Conservation (phyloP, 2,888 invertebrate species). For the Nomada fabriciana region DNA sequence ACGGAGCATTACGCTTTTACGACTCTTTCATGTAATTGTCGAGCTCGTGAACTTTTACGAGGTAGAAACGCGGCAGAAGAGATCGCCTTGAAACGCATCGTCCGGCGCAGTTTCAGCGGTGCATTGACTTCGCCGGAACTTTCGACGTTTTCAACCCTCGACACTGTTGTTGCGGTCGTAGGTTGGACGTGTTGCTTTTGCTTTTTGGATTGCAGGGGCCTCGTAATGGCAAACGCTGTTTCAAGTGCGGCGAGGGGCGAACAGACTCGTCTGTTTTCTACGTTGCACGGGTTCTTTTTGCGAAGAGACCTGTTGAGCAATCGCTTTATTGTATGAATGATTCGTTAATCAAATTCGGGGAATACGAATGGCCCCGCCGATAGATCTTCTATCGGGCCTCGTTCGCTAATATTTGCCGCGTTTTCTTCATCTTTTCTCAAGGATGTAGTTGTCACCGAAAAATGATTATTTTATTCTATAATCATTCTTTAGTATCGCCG, state of each 20-base stretch:
- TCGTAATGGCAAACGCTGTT: neutral
- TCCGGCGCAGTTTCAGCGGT: slow-evolving; percentile 34
- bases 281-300: neutral
- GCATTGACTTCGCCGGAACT: slow-evolving; percentile 24
- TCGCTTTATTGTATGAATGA: too few relatives aligned
- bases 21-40: slow-evolving; percentile 83
- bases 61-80: slow-evolving; percentile 68
- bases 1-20: slow-evolving; percentile 81
- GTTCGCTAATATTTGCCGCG: too few relatives aligned
- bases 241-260: neutral
- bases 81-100: slow-evolving; percentile 72
- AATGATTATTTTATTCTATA: too few relatives aligned
- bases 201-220: neutral
- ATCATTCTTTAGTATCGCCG: too few relatives aligned
- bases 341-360: too few relatives aligned
- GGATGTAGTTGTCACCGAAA: too few relatives aligned
- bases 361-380: too few relatives aligned
- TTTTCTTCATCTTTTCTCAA: too few relatives aligned
- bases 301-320: too few relatives aligned
- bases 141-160: slow-evolving; percentile 11
- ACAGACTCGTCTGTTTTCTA: neutral
- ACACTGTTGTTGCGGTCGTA: neutral
- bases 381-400: too few relatives aligned
- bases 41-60: slow-evolving; percentile 83
- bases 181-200: neutral